Base-by-base conservation (phyloP, 2,797 vertebrate genomes). In the Taeniopygia guttata region DNA sequence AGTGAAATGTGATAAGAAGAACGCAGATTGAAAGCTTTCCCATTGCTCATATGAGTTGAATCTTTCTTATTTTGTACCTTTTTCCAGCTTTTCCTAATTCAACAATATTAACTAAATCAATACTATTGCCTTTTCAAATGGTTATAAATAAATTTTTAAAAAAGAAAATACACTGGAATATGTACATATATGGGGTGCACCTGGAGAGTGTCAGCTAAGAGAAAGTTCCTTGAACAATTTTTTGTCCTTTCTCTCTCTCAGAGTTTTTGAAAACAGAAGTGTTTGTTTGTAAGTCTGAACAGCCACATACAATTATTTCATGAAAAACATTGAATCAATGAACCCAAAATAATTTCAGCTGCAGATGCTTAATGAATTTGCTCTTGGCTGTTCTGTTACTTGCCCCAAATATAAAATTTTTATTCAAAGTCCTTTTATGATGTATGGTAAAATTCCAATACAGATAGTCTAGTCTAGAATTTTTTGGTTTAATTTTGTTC, bases 321-420 rank as follows among this genome's bases (percentile, higher is more conserved):
- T 73, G 91, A 95, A 97, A 97, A 97, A 81, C 77, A 94, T 30
- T 69, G 66, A 94, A 67, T 92, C 92, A 86, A 51, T 96, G 86
- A 92, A 96, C 93, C 88, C 90, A 95, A 95, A 86, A 67, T 95
- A 91, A 97, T 97, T 97, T 95, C 4, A 26, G 29, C 60, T 75
- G 70, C 96, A 97, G 92, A 96, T 93, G 85, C 76, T 84, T 66
- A 78, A 83, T 88, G 45, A 92, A 95, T 85, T 90, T 96, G 60
- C 91, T 89, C 75, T 70, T 89, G 93, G 83, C 92, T 95, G 74
- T 95, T 95, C 26, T 60, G 38, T 51, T 94, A 91, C 87, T 94
- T 92, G 69, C 73, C 81, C 81, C 46, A 90, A 73, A 95, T 80
- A 83, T 30, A 88, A 29, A 86, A 85, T 97, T 96, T 97, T 90